Evolutionary conservation across 2,113 vertebrate species (phyloP), one percentile per base, ranked within the genome.

Genomic region (Acrocephalus kingi): DNA sequence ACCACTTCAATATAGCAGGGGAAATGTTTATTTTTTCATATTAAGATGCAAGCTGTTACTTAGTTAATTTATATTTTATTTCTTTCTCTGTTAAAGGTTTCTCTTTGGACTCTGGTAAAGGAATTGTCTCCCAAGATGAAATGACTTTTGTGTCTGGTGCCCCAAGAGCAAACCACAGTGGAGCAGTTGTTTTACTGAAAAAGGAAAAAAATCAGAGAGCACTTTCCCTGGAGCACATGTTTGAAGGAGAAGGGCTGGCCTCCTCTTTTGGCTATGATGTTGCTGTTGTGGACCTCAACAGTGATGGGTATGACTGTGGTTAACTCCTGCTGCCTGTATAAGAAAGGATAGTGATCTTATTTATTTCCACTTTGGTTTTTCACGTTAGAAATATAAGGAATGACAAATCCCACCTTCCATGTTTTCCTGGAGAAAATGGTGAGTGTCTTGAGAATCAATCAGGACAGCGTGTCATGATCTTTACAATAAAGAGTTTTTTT

Each of bases 201-300:
- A 99, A 98, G 84, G 98, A 98, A 58, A 92, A 97, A 8, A 71
- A 94, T 54, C 98, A 98, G 45, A 94, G 95, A 73, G 97, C 97
- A 2, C 98, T 99, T 55, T 97, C 98, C 6, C 96, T 98, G 2
- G 99, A 98, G 80, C 97, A 99, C 94, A 97, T 98, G 54, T 98
- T 99, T 74, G 97, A 98, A 61, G 99, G 99, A 35, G 98, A 99
- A 59, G 99, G 99, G 16, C 97, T 99, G 93, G 99, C 98, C 9
- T 99, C 99, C 58, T 99, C 99, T 1, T 99, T 99, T 35, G 99
- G 99, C 96, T 99, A 99, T 18, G 99, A 99, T 10, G 98, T 99
- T 83, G 98, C 99, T 9, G 99, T 99, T 75, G 99, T 98, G 51
- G 99, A 99, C 96, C 98, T 99, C 78, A 99, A 99, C 82, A 97